phyloP scores from a whole-genome alignment of 2,113 vertebrate species.

The Boulengeromyrus knoepffleri region DNA sequence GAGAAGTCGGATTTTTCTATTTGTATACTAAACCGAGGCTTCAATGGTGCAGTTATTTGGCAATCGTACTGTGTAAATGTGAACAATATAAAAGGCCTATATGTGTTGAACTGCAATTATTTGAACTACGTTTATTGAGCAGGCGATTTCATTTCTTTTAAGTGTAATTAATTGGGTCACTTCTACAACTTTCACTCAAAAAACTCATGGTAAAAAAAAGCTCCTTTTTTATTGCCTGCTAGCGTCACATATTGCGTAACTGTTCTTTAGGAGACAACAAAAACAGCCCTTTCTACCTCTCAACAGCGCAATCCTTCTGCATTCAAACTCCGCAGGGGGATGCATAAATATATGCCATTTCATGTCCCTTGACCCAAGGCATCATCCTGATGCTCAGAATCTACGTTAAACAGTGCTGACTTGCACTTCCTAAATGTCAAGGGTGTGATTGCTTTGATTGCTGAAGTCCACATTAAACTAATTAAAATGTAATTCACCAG shows the following conservation, averaged over 20 bases:
- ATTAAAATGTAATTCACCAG: neutral
- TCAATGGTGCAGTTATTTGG: neutral
- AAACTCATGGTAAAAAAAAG: neutral
- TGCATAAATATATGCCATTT: neutral
- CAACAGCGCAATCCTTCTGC: neutral
- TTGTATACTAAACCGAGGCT: neutral
- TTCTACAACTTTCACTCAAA: neutral
- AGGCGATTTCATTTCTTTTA: neutral
- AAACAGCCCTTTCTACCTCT: neutral
- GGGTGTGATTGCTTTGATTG: neutral
- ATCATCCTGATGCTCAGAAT: neutral
- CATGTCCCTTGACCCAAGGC: neutral
- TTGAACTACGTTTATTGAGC: neutral
- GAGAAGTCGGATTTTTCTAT: neutral
- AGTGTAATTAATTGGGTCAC: neutral
- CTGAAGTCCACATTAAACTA: neutral
- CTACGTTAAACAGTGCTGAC: neutral
- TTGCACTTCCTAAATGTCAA: neutral
- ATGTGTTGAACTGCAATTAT: neutral
- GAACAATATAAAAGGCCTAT: neutral
- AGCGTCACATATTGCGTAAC: neutral
- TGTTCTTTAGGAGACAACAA: neutral
- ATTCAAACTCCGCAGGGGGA: neutral
- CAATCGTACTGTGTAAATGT: neutral
- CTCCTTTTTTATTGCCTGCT: neutral